Evolutionary conservation across 2,888 invertebrate species (phyloP).

Genomic region (Orchesella flavescens): DNA sequence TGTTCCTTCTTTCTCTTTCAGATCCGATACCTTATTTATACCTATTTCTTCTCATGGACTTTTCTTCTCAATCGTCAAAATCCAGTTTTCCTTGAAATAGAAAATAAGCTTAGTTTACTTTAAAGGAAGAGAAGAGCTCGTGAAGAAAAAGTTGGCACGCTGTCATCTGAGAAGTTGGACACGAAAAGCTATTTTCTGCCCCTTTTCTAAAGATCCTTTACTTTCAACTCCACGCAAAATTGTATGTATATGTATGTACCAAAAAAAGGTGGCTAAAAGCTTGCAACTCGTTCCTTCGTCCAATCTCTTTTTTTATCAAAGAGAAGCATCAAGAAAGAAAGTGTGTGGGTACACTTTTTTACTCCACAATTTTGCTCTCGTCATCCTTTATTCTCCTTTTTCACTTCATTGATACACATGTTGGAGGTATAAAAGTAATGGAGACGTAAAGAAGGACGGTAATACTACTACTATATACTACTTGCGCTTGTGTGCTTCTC

Average conservation of each 20-base stretch:
- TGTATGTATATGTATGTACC: not conserved
- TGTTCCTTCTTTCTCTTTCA: not conserved
- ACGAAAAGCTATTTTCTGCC: not conserved
- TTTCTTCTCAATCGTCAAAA: not conserved
- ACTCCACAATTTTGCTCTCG: no score
- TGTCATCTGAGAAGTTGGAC: not conserved
- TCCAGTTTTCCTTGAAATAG: constrained; percentile 6
- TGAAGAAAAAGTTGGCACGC: not conserved
- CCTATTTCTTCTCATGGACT: not conserved
- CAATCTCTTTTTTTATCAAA: no score
- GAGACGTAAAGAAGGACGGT: not conserved
- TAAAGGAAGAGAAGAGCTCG: not conserved
- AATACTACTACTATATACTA: no score
- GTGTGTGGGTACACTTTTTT: no score
- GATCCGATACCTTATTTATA: not conserved
- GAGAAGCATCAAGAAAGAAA: no score
- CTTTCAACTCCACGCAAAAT: not conserved
- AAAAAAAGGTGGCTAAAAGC: not conserved
- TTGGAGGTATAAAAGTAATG: not conserved
- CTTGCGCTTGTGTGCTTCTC: no score
- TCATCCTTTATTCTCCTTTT: no score
- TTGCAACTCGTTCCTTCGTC: no score
- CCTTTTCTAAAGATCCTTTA: constrained; percentile 10
- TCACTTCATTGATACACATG: no score
- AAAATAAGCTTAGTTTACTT: not conserved